Conservation (phyloP, 64 coral and sea anemone genomes). For the Dendrophyllia cribrosa region DNA sequence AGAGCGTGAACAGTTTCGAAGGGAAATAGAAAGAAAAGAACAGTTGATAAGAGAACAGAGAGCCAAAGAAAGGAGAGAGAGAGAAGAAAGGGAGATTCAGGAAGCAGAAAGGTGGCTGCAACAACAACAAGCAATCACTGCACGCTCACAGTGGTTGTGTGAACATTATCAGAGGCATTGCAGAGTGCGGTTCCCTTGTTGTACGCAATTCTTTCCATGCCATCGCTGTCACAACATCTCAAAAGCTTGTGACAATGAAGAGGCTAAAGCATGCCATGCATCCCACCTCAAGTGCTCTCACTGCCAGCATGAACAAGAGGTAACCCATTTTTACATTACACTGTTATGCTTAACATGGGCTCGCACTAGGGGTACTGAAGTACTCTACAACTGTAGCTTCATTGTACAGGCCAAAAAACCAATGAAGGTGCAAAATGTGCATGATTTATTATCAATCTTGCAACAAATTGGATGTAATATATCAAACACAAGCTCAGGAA, state of each 20-base stretch:
- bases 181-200: conserved; percentile 57
- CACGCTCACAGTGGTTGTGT: too few relatives aligned
- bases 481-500: too few relatives aligned
- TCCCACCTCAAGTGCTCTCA: conserved; percentile 10
- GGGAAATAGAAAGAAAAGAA: conserved; percentile 29
- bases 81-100: neutral
- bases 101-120: neutral
- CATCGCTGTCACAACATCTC: conserved; percentile 77
- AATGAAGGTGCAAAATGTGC: too few relatives aligned
- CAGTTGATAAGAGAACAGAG: neutral
- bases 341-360: too few relatives aligned
- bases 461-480: too few relatives aligned
- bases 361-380: too few relatives aligned
- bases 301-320: conserved; percentile 56
- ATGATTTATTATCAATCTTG: too few relatives aligned
- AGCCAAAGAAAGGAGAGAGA: neutral
- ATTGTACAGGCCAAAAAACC: too few relatives aligned
- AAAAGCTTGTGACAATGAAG: conserved; percentile 7
- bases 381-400: too few relatives aligned
- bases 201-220: conserved; percentile 57
- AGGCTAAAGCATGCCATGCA: conserved; percentile 31
- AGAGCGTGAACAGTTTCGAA: conserved; percentile 7
- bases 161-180: too few relatives aligned
- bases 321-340: neutral
- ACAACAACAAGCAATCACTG: too few relatives aligned